Evolutionary conservation across 1,140 invertebrate species (phyloP), one percentile per base, ranked within the genome.

Genomic region (Lepidotrigona ventralis): DNA sequence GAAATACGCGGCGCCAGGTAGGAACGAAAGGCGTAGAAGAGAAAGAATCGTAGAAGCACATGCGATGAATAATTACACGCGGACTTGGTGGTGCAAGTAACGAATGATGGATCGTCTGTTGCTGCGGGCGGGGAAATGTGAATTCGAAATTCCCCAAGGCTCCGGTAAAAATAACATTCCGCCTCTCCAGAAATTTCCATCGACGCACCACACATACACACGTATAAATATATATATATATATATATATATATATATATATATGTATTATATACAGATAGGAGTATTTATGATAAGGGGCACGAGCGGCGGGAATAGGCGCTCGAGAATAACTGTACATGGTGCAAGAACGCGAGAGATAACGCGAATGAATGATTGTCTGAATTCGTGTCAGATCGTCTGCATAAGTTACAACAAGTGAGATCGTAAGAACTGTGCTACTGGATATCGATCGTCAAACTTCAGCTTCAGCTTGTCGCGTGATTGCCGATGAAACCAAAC

Each of bases 101-200:
- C 87, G 69, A 87, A 89, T 90, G 88, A 90, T 90, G 79, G 86
- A 90, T 85, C 86, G 87, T 64, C 70, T 66, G 79, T 73, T 58
- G 79, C 76, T 76, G 80, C 83, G 71, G 84, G 83, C 82, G 74
- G 87, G 80, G 83, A 87, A 87, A 88, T 81, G 80, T 83, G 87
- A 87, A 89, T 87, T 85, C 83, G 85, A 82, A 88, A 90, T 89
- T 87, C 81, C 68, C 80, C 60, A 5, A 54, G 68, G 82, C 64
- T 56, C 39, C 21, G 81, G 63, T 69, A 87, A 90, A 88, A 89
- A 88, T 84, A 85, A 81, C 72, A 83, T 79, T 87, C 76, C 81
- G 71, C 73, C 82, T 85, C 58, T 60, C 73, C 72, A 60, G 87
- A 83, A 88, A 88, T 88, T 83, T 66, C 63, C 86, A 70, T 71